Conservation (phyloP, 1,140 invertebrate species). For the Oscheius sp. region DNA sequence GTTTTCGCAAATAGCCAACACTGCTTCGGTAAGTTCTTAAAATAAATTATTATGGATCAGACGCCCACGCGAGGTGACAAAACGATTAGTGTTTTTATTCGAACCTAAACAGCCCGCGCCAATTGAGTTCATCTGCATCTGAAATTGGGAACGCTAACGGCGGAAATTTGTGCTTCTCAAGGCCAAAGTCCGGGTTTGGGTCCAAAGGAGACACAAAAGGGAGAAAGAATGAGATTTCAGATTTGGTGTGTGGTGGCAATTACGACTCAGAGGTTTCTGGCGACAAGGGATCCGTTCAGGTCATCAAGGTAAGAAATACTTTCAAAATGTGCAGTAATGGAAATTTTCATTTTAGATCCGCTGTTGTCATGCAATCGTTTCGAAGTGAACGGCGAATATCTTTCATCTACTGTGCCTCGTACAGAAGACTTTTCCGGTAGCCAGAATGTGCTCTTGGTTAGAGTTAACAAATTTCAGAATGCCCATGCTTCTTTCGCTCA, state of each 20-base stretch:
- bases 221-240: slow-evolving; percentile 31
- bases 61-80: no score
- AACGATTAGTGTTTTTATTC: neutral
- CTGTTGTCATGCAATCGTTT: slow-evolving; percentile 38
- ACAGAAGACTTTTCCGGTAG: slow-evolving; percentile 41
- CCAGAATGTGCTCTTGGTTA: neutral
- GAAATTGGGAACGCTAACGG: neutral
- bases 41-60: no score
- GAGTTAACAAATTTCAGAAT: slow-evolving; percentile 33
- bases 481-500: slow-evolving; percentile 43
- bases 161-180: neutral
- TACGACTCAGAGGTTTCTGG: slow-evolving; percentile 51
- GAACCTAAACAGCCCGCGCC: neutral
- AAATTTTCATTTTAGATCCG: slow-evolving; percentile 11
- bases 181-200: neutral
- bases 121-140: neutral
- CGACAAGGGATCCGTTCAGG: slow-evolving; percentile 51
- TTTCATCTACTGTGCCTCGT: slow-evolving; percentile 45
- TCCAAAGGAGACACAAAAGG: neutral
- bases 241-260: slow-evolving; percentile 55
- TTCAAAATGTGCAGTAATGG: neutral
- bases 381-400: slow-evolving; percentile 45
- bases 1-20: slow-evolving; percentile 48
- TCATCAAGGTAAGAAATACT: slow-evolving; percentile 25
- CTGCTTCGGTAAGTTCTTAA: slow-evolving; percentile 49